Evolutionary conservation across 2,888 invertebrate genomes (phyloP).

Genomic region (Sinotaia quadrata): DNA sequence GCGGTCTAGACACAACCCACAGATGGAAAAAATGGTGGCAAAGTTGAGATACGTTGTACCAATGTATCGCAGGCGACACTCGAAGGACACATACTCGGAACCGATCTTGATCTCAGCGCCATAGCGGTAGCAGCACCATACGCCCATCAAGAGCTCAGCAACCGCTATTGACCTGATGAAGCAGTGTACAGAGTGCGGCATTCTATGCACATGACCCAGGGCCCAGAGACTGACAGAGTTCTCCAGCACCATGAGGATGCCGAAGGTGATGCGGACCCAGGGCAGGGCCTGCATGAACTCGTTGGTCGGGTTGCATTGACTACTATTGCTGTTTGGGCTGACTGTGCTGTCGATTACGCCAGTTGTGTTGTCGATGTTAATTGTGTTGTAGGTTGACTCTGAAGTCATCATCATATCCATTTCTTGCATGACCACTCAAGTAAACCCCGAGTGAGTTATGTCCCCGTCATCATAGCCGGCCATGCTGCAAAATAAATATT

Average conservation of each 20-base stretch:
- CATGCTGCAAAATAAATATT: too few relatives aligned
- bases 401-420: too few relatives aligned
- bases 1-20: constrained; percentile 21
- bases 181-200: constrained; percentile 15
- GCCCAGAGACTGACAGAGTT: constrained; percentile 22
- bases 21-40: constrained; percentile 18
- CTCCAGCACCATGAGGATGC: constrained; percentile 23
- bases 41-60: constrained; percentile 26
- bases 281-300: constrained; percentile 19
- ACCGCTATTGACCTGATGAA: constrained; percentile 23
- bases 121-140: constrained; percentile 23
- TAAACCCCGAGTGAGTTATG: too few relatives aligned
- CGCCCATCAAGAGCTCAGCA: constrained; percentile 21
- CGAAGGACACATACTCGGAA: background rate
- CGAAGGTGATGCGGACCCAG: constrained; percentile 25
- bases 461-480: too few relatives aligned
- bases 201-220: constrained; percentile 10
- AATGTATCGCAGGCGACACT: constrained; percentile 12
- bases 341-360: too few relatives aligned
- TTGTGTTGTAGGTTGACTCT: too few relatives aligned
- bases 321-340: too few relatives aligned
- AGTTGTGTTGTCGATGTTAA: too few relatives aligned
- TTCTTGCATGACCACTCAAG: too few relatives aligned
- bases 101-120: constrained; percentile 20
- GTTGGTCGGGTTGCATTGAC: constrained; percentile 2